Conservation (phyloP, 2,888 invertebrate genomes). For the Torymus texanus region DNA sequence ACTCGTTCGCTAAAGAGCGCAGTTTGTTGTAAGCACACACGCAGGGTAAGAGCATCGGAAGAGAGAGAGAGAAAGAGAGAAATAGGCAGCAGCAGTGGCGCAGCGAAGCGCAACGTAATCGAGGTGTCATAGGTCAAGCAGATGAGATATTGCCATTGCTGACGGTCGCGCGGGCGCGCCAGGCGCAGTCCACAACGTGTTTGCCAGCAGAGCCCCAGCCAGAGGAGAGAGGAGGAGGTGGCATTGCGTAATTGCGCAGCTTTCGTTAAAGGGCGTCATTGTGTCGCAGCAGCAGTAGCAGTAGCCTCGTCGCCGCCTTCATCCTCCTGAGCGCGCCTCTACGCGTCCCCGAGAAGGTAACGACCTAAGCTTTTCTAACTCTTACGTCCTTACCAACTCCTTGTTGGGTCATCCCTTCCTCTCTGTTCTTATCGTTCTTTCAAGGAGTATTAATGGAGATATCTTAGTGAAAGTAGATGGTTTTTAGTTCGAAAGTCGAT, state of each 20-base stretch:
- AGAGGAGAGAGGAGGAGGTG: constrained; percentile 10
- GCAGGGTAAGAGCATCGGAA: too few relatives aligned
- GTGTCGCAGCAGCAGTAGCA: background rate
- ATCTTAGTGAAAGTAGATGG: too few relatives aligned
- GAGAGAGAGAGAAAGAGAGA: constrained; percentile 26
- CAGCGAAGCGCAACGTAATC: constrained; percentile 60
- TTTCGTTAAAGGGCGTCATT: background rate
- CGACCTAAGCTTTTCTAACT: too few relatives aligned
- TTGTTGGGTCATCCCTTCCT: too few relatives aligned
- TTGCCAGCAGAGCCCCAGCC: constrained; percentile 62
- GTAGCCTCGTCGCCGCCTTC: too few relatives aligned
- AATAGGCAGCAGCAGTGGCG: background rate
- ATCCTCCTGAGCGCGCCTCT: background rate
- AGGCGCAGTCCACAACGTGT: constrained; percentile 69
- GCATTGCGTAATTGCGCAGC: constrained; percentile 28
- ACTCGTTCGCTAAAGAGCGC: too few relatives aligned
- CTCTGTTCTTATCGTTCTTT: too few relatives aligned
- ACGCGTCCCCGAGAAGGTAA: background rate
- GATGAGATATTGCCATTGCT: constrained; percentile 67
- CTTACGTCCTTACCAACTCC: too few relatives aligned
- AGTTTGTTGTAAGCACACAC: too few relatives aligned
- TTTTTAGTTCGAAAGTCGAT: too few relatives aligned
- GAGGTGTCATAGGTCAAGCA: constrained; percentile 72
- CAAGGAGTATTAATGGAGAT: too few relatives aligned
- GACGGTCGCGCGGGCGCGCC: constrained; percentile 40